phyloP scores from a whole-genome alignment of 2,797 vertebrate genomes.

The Aeoliscus strigatus region DNA sequence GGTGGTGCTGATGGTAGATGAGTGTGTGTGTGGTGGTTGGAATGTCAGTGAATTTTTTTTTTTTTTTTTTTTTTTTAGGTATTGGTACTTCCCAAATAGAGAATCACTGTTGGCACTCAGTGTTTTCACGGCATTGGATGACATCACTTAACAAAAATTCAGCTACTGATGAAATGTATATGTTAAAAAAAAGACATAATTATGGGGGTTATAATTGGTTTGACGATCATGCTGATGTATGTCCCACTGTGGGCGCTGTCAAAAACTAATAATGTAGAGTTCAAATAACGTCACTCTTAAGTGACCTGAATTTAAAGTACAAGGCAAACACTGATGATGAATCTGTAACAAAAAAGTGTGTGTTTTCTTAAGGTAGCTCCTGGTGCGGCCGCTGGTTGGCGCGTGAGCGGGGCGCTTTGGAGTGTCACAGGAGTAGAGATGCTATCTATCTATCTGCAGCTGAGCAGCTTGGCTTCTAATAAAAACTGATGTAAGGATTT shows the following conservation, averaged over 20 bases:
- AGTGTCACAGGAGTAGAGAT: constrained; percentile 49
- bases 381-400: constrained; percentile 44
- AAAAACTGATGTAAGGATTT: constrained; percentile 49
- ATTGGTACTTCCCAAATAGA: too few relatives aligned
- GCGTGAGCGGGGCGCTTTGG: constrained; percentile 33
- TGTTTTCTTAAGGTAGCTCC: constrained; percentile 42
- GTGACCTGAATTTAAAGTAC: constrained; percentile 6
- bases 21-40: constrained; percentile 23
- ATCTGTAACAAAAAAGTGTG: constrained; percentile 37
- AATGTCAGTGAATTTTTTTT: constrained; percentile 7
- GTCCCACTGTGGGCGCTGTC: constrained; percentile 2
- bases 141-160: constrained; percentile 11
- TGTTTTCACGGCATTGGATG: too few relatives aligned
- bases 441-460: constrained; percentile 47
- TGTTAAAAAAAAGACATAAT: neutral
- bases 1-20: constrained; percentile 45
- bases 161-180: constrained; percentile 1
- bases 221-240: constrained; percentile 13
- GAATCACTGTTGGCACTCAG: neutral
- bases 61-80: too few relatives aligned
- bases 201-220: constrained; percentile 1
- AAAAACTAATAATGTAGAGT: too few relatives aligned
- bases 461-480: constrained; percentile 39
- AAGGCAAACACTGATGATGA: too few relatives aligned
- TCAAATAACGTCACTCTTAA: constrained; percentile 22